phyloP scores from a whole-genome alignment of 2,113 vertebrate species.

The Alethe diademata region DNA sequence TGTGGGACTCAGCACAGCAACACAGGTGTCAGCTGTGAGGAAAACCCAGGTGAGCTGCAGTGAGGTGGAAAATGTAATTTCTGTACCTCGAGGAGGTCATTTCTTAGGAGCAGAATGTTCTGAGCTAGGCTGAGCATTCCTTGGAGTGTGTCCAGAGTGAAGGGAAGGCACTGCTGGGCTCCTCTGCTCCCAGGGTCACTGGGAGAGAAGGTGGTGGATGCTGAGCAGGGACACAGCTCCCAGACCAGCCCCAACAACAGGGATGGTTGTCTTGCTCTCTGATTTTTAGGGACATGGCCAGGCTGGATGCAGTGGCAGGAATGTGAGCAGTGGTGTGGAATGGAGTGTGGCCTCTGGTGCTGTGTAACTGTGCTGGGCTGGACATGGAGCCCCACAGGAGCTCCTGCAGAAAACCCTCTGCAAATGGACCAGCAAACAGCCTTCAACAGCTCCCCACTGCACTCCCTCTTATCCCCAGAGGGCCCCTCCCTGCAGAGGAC shows the following conservation, averaged over 20 bases:
- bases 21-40: neutral
- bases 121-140: neutral
- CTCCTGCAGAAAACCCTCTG: neutral
- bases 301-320: neutral
- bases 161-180: neutral
- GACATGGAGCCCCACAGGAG: rapidly evolving
- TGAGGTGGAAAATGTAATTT: neutral
- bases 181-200: rapidly evolving
- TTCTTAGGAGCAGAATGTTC: neutral
- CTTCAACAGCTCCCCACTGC: rapidly evolving
- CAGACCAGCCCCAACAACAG: neutral
- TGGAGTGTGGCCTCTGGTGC: neutral
- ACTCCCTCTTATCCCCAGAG: too few relatives aligned
- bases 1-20: neutral
- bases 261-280: neutral
- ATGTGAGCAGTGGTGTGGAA: neutral
- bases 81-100: neutral
- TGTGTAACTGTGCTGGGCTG: neutral
- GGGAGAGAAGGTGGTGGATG: neutral
- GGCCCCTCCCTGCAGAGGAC: neutral
- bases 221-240: neutral
- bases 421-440: neutral
- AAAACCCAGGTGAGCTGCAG: neutral
- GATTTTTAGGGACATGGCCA: neutral
- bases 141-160: neutral